phyloP scores from a whole-genome alignment of 2,797 vertebrate genomes.

The Chaetophractus vellerosus region DNA sequence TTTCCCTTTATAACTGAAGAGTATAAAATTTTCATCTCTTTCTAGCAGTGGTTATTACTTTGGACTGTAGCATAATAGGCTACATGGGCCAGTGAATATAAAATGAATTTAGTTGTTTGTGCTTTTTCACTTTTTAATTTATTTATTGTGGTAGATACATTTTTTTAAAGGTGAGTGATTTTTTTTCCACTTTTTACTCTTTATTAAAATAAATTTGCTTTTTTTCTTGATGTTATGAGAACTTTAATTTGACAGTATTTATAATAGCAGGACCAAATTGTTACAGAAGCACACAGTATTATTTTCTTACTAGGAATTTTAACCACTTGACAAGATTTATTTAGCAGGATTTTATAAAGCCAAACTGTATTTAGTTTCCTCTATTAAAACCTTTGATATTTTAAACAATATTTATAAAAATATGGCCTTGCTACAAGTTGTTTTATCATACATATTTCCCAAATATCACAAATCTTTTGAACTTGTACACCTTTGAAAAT shows the following conservation, averaged over 20 bases:
- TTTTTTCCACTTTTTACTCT: background rate
- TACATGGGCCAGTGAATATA: background rate
- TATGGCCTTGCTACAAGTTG: background rate
- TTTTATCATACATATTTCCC: background rate
- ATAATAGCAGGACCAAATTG: background rate
- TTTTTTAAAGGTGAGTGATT: background rate
- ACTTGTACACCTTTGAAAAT: background rate
- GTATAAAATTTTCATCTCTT: background rate
- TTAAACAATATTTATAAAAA: slow-evolving; percentile 27
- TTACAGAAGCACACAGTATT: background rate
- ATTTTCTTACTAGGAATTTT: slow-evolving; percentile 52
- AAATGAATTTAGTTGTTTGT: slow-evolving; percentile 26
- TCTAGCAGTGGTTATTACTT: background rate
- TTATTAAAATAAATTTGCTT: slow-evolving; percentile 44
- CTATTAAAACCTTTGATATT: background rate
- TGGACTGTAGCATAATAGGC: background rate
- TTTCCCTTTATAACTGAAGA: slow-evolving; percentile 4
- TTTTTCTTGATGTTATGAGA: background rate
- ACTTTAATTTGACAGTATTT: slow-evolving; percentile 1
- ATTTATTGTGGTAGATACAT: background rate
- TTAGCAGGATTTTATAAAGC: slow-evolving; percentile 55
- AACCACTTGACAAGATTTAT: background rate
- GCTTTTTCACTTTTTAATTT: background rate
- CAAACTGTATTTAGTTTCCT: background rate
- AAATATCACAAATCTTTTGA: background rate